A percentile compares a stretch with the other conserved stretches of the same genome.
phyloP scores from a whole-genome alignment of 2,113 vertebrate species.

The Oxyruncus cristatus region DNA sequence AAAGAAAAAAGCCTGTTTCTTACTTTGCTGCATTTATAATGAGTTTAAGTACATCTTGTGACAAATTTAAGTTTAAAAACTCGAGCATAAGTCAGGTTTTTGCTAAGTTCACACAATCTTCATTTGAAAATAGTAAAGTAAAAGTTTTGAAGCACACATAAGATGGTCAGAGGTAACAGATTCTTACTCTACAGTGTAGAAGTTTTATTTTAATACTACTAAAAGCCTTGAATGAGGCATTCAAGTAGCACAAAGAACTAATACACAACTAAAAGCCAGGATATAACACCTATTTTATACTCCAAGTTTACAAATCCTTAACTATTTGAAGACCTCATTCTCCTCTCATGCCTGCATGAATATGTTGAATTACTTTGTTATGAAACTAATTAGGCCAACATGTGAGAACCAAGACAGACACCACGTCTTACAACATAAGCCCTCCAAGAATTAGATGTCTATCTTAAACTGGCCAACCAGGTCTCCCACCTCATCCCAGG shows the following conservation, averaged over 20 bases:
- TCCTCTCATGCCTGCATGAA: not conserved
- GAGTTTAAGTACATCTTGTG: not conserved
- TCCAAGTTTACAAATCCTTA: not conserved
- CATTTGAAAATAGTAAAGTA: not conserved
- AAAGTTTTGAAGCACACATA: not conserved
- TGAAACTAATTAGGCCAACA: not conserved
- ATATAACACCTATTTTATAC: not conserved
- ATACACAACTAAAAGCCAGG: not conserved
- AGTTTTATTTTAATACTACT: not conserved
- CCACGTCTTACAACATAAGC: not conserved
- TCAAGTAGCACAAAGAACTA: not conserved
- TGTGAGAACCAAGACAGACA: not conserved
- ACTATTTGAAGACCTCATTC: not conserved
- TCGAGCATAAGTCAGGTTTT: not conserved
- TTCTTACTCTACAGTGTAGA: not conserved
- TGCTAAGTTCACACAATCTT: not conserved
- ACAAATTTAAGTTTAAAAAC: not conserved
- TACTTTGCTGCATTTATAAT: not conserved
- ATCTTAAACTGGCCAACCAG: not conserved
- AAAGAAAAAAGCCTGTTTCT: not conserved
- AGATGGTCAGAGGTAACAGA: not conserved
- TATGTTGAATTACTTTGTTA: not conserved
- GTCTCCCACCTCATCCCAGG: not conserved
- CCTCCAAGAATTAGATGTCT: not conserved
- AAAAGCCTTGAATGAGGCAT: not conserved